Evolutionary conservation across 2,113 vertebrate species (phyloP).

Genomic region (Hippocampus zosterae): DNA sequence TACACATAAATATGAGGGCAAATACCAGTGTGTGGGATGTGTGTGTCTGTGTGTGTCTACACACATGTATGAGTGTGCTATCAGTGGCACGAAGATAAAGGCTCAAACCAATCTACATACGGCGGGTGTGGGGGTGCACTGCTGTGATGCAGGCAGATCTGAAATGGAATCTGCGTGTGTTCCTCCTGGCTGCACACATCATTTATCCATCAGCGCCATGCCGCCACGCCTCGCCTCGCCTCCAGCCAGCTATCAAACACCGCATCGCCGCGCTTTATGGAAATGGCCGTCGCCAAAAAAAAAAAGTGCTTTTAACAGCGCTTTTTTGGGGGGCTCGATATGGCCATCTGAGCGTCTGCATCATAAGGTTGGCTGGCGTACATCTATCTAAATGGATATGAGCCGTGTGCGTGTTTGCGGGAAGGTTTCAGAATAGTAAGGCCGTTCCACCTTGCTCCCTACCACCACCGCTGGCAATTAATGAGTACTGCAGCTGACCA

Average conservation of each 20-base stretch:
- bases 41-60: neutral
- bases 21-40: neutral
- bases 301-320: constrained; percentile 42
- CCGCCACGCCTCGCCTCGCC: constrained; percentile 32
- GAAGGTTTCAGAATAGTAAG: constrained; percentile 54
- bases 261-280: constrained; percentile 48
- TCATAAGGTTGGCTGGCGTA: constrained; percentile 48
- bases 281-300: constrained; percentile 28
- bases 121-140: constrained; percentile 20
- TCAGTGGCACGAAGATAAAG: constrained; percentile 44
- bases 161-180: constrained; percentile 62
- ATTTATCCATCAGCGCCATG: constrained; percentile 42
- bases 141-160: constrained; percentile 48
- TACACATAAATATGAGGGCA: neutral
- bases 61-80: neutral
- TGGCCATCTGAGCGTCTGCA: constrained; percentile 4
- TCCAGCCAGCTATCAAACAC: constrained; percentile 57
- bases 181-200: constrained; percentile 60
- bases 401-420: constrained; percentile 33
- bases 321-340: constrained; percentile 23
- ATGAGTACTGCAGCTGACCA: constrained; percentile 45
- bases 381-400: constrained; percentile 64
- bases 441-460: constrained; percentile 47
- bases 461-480: constrained; percentile 36
- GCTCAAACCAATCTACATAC: constrained; percentile 62